phyloP scores from a whole-genome alignment of 2,888 invertebrate genomes.

The Imbricaverruca yamaguchii region DNA sequence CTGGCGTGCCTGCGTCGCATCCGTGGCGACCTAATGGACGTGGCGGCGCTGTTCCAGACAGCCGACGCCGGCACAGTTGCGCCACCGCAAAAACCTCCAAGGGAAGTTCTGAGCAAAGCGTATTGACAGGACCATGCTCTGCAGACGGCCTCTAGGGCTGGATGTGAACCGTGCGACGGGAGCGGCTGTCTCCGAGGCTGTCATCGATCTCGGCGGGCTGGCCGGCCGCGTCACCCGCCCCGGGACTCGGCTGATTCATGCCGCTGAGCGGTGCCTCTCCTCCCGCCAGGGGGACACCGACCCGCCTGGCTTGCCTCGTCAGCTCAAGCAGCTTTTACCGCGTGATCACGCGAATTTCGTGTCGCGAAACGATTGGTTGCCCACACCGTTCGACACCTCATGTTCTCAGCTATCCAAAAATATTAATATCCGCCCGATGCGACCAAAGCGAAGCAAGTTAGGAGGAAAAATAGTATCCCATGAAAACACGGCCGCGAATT shows the following conservation, averaged over 20 bases:
- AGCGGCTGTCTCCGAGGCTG: neutral
- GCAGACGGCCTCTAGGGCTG: too few relatives aligned
- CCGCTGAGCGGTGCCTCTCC: neutral
- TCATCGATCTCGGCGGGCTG: neutral
- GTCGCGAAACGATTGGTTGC: too few relatives aligned
- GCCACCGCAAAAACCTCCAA: too few relatives aligned
- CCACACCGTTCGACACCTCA: neutral
- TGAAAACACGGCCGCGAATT: neutral
- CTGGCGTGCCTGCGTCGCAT: neutral
- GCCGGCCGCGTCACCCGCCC: neutral
- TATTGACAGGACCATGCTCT: too few relatives aligned
- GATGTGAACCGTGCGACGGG: neutral
- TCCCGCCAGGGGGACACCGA: slow-evolving; percentile 16
- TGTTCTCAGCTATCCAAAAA: neutral
- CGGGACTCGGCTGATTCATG: neutral
- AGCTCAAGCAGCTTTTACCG: too few relatives aligned
- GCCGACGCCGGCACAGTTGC: too few relatives aligned
- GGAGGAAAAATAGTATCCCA: neutral
- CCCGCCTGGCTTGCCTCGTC: neutral
- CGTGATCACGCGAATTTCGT: too few relatives aligned
- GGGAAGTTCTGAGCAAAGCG: too few relatives aligned
- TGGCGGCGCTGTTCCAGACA: too few relatives aligned
- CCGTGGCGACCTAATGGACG: neutral
- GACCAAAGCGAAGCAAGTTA: neutral
- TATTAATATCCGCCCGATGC: neutral